Evolutionary conservation across 2,113 vertebrate genomes (phyloP).

Genomic region (Grallaria varia): DNA sequence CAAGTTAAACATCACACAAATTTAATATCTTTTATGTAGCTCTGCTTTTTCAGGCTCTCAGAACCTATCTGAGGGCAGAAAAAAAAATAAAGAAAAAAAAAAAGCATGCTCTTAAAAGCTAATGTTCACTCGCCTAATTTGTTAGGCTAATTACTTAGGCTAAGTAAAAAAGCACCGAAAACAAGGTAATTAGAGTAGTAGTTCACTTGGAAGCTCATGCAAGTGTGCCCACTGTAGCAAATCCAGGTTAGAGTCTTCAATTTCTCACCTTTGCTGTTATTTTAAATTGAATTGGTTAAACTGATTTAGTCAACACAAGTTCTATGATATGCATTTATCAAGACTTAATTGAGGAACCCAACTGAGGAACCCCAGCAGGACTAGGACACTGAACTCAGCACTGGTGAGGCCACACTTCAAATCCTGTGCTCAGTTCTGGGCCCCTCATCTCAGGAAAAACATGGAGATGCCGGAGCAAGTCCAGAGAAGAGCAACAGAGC

Average conservation of each 20-base stretch:
- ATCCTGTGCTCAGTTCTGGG: too few species aligned
- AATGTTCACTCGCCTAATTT: neutral
- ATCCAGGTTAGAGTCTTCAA: neutral
- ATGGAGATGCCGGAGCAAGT: neutral
- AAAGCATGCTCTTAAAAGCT: neutral
- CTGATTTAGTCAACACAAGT: neutral
- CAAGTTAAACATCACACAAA: neutral
- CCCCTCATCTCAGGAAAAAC: neutral
- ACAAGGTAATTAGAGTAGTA: neutral
- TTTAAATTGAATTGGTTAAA: neutral
- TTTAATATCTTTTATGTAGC: neutral
- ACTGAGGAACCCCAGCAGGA: neutral
- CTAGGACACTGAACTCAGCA: neutral
- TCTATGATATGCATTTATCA: neutral
- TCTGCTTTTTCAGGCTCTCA: neutral
- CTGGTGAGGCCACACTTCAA: neutral
- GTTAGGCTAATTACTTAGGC: neutral
- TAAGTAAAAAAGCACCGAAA: neutral
- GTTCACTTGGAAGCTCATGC: neutral
- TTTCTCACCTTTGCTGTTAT: neutral
- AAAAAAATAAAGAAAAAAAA: fast-evolving
- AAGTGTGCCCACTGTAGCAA: neutral
- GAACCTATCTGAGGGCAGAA: fast-evolving
- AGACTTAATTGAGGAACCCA: neutral
- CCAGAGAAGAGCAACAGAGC: neutral